Percentiles rank a stretch among this genome's conserved stretches.
Conservation (phyloP, 2,797 vertebrate genomes). For the Philypnodon macrostomus region DNA sequence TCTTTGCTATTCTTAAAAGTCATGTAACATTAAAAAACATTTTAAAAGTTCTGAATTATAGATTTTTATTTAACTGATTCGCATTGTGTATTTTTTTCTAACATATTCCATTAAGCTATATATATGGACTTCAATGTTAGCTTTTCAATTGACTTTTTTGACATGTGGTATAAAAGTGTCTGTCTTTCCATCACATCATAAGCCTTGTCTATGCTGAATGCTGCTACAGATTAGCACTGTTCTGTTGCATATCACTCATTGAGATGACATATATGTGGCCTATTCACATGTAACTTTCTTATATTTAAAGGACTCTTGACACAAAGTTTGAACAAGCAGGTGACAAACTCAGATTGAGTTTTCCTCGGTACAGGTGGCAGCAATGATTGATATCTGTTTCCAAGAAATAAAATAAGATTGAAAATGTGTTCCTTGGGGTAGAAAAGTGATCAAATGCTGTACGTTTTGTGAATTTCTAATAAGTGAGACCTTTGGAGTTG, state of each 20-base stretch:
- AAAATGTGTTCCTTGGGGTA: slow-evolving; percentile 1
- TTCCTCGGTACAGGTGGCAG: slow-evolving; percentile 17
- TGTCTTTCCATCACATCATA: slow-evolving; percentile 45
- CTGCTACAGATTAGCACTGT: slow-evolving; percentile 36
- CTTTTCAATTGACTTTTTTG: slow-evolving; percentile 17
- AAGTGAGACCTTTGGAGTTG: slow-evolving; percentile 35
- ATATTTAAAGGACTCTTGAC: slow-evolving; percentile 50
- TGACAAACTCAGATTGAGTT: slow-evolving; percentile 39
- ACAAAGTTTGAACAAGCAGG: slow-evolving; percentile 33
- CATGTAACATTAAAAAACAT: too few species aligned
- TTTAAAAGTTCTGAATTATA: too few species aligned
- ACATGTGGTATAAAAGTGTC: slow-evolving; percentile 36
- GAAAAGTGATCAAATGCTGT: slow-evolving; percentile 24
- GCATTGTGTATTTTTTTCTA: too few species aligned
- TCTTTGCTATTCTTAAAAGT: too few species aligned
- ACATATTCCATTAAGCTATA: too few species aligned
- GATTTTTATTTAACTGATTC: too few species aligned
- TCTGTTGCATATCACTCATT: slow-evolving; percentile 52
- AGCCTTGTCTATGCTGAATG: slow-evolving; percentile 45
- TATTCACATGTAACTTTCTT: slow-evolving; percentile 36
- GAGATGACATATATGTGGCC: slow-evolving; percentile 51
- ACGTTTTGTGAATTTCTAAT: slow-evolving; percentile 31
- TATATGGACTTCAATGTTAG: neutral
- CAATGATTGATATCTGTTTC: slow-evolving; percentile 1
- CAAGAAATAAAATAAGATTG: slow-evolving; percentile 1